phyloP scores from a whole-genome alignment of 2,113 vertebrate genomes.

The Larimichthys polyactis region DNA sequence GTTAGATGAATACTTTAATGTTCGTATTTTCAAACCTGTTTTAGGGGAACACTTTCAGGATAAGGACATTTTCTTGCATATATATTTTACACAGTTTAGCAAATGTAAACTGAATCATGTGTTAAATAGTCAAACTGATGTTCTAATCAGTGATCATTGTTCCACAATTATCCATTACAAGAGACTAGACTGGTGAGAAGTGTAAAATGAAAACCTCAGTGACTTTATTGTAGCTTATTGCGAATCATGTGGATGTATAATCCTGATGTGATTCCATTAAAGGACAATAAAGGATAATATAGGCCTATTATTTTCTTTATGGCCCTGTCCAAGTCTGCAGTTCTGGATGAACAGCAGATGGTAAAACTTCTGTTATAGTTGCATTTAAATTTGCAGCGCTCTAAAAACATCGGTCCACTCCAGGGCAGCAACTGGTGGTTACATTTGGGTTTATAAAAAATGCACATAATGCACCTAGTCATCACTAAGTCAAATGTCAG shows the following conservation, averaged over 20 bases:
- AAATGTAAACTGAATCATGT: no score
- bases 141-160: no score
- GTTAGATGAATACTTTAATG: no score
- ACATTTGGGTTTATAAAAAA: not conserved
- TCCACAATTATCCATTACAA: no score
- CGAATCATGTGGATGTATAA: not conserved
- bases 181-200: no score
- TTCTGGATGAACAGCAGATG: not conserved
- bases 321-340: not conserved
- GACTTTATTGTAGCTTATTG: not conserved
- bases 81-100: no score
- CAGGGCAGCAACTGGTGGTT: not conserved
- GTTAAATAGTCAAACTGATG: no score
- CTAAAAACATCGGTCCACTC: not conserved
- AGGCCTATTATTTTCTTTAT: not conserved
- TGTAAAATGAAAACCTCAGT: not conserved
- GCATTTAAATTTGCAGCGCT: not conserved
- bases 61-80: no score
- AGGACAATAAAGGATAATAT: not conserved
- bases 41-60: no score
- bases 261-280: not conserved
- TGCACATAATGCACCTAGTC: not conserved
- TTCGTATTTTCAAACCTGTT: no score
- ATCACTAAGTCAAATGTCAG: constrained; percentile 4
- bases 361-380: not conserved